These are phyloP conservation scores for Popillia japonica DNA, from an alignment of 1,140 invertebrate species.

Conservation along the genomic window DNA sequence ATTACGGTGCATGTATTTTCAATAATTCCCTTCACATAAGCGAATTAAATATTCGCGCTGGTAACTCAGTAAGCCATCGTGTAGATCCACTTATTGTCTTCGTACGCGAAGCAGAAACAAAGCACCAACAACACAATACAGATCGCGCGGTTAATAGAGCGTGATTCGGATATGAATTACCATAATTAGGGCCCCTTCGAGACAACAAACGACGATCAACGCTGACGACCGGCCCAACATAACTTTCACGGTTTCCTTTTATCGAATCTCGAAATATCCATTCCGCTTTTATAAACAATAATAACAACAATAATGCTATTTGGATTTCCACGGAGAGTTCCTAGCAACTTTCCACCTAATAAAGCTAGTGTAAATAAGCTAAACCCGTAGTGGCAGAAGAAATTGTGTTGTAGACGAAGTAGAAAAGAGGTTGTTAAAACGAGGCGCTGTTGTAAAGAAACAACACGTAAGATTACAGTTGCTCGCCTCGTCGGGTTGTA, in stretches of 20 bases:
- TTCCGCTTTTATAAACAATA: neutral
- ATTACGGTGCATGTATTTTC: neutral
- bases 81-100: neutral
- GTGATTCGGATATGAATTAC: conserved; percentile 35
- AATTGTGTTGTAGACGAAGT: neutral
- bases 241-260: conserved; percentile 9
- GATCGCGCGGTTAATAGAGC: conserved; percentile 29
- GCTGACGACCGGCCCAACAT: conserved; percentile 1
- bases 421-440: conserved; percentile 4
- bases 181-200: conserved; percentile 28
- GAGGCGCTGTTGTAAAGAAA: neutral
- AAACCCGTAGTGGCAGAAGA: neutral
- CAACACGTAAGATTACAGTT: conserved; percentile 19
- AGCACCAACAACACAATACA: conserved; percentile 17
- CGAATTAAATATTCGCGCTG: neutral
- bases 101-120: conserved; percentile 8
- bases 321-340: conserved; percentile 4
- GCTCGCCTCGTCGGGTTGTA: neutral
- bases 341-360: conserved; percentile 8
- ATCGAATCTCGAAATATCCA: neutral
- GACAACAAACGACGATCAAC: conserved; percentile 12
- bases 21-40: neutral
- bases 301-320: conserved; percentile 5
- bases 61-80: neutral
- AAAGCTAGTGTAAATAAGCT: neutral